Conservation (phyloP, 2,113 vertebrate species). For the Alligator sinensis region DNA sequence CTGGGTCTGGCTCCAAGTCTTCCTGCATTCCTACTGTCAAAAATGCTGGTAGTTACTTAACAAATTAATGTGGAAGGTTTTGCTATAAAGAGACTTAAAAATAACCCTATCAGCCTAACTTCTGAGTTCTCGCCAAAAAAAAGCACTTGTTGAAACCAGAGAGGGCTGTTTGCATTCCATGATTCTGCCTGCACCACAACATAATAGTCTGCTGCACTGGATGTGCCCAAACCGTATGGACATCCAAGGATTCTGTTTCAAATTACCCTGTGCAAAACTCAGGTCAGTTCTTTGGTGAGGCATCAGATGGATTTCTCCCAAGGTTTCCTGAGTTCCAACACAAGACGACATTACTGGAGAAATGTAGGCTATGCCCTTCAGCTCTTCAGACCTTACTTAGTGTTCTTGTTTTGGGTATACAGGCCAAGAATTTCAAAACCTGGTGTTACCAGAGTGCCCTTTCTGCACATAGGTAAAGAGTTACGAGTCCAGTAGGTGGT, state of each 20-base stretch:
- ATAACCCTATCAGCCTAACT: neutral
- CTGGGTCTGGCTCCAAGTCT: neutral
- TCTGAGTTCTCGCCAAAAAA: neutral
- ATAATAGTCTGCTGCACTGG: neutral
- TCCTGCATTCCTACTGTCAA: neutral
- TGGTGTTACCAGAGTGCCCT: neutral
- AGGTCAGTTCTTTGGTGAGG: neutral
- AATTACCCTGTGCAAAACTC: neutral
- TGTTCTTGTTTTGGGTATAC: neutral
- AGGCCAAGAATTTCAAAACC: neutral
- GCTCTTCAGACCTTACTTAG: neutral
- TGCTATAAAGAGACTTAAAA: neutral
- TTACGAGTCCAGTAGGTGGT: neutral
- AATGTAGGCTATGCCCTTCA: neutral
- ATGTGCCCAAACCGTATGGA: neutral
- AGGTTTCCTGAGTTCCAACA: neutral
- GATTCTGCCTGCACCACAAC: neutral
- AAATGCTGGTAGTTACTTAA: neutral
- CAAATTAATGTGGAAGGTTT: neutral
- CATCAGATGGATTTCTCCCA: neutral
- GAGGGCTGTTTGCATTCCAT: neutral
- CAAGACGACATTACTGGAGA: neutral
- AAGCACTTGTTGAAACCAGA: neutral
- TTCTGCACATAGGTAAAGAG: neutral
- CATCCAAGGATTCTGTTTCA: rapidly evolving